These are phyloP conservation scores for Panthera leo DNA, from an alignment of 2,113 vertebrate genomes.

Conservation along the genomic window DNA sequence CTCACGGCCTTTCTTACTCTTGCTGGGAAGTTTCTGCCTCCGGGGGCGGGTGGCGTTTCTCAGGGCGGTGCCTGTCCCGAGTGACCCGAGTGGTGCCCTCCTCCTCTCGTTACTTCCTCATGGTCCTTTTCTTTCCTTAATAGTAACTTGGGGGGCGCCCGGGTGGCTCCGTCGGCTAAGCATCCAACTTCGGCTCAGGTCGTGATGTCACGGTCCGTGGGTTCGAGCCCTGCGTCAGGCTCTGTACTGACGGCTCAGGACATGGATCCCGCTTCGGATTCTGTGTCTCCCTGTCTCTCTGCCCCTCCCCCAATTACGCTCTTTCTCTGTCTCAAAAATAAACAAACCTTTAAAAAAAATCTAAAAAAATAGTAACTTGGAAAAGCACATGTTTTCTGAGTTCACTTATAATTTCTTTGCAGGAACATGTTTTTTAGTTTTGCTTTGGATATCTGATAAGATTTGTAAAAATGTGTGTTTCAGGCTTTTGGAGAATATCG, in stretches of 20 bases:
- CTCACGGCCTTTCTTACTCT: neutral
- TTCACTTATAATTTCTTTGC: neutral
- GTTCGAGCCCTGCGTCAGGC: too few species aligned
- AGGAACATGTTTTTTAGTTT: neutral
- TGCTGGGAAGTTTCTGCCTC: neutral
- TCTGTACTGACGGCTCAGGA: too few species aligned
- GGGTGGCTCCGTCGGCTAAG: too few species aligned
- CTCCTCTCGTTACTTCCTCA: neutral
- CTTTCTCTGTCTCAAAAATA: too few species aligned
- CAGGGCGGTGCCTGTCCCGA: fast-evolving
- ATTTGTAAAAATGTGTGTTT: neutral
- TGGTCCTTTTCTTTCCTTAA: neutral
- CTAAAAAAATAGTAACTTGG: too few species aligned
- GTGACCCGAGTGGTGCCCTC: neutral
- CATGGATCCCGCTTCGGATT: too few species aligned
- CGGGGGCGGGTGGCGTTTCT: fast-evolving
- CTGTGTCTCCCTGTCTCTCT: too few species aligned
- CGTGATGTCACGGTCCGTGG: too few species aligned
- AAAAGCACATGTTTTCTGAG: neutral
- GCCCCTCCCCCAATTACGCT: too few species aligned
- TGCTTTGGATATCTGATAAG: neutral
- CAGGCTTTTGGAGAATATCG: neutral
- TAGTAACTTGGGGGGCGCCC: neutral
- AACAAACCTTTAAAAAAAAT: too few species aligned
- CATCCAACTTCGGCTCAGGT: too few species aligned